phyloP scores from a whole-genome alignment of 2,113 vertebrate species.

The Platichthys flesus region DNA sequence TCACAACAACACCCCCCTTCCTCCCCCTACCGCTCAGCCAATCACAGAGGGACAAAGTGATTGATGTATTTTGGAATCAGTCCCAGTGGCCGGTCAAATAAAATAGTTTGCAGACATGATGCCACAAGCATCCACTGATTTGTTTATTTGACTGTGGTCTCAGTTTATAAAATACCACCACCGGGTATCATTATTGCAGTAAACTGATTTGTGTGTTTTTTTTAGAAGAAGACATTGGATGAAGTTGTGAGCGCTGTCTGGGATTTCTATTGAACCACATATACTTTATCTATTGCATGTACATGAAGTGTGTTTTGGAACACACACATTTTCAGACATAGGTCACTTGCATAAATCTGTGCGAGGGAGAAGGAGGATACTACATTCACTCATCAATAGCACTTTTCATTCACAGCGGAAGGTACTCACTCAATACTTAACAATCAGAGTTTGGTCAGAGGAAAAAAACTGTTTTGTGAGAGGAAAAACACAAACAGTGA shows the following conservation, averaged over 20 bases:
- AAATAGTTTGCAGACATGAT: conserved; percentile 16
- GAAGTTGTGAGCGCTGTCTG: not conserved
- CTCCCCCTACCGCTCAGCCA: not conserved
- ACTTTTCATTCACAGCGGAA: too few species aligned
- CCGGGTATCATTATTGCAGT: not conserved
- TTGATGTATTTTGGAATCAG: conserved; percentile 38
- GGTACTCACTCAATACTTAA: too few species aligned
- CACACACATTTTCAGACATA: too few species aligned
- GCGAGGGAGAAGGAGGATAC: too few species aligned
- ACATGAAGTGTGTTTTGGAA: too few species aligned
- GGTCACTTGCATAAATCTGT: too few species aligned
- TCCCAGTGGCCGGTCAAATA: conserved; percentile 4
- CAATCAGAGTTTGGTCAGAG: too few species aligned
- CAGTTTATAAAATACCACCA: not conserved
- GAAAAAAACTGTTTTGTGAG: too few species aligned
- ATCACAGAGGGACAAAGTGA: conserved; percentile 18
- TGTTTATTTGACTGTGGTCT: conserved; percentile 2
- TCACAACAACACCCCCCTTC: too few species aligned
- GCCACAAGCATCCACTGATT: not conserved
- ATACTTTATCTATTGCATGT: too few species aligned
- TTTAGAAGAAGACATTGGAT: not conserved
- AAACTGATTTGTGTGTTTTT: not conserved
- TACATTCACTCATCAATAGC: too few species aligned
- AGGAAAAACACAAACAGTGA: too few species aligned
- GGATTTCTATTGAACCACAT: not conserved